Base-by-base conservation (phyloP, 1,140 invertebrate species). In the Microplitis demolitor region DNA sequence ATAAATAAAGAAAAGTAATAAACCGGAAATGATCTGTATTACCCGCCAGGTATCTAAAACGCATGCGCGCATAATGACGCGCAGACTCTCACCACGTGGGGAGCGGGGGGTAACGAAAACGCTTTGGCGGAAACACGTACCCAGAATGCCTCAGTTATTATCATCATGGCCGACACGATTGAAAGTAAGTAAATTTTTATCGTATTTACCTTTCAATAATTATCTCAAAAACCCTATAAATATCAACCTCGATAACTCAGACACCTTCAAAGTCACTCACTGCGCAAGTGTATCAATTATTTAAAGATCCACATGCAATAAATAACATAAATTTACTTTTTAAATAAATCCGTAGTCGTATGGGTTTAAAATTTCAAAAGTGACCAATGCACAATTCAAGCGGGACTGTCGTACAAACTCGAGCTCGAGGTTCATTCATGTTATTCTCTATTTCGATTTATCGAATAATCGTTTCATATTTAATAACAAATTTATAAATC, bases 91-190 rank as follows among this genome's bases (percentile, higher is more conserved):
- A 24, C 39, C 6, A 45, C 2, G 39, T 45, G n/a, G 31, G 13
- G 13, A 14, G 63, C 14, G 34, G 1, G 63, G 39, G 63, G 63
- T n/a, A 14, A 39, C 9, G 13, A 39, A 51, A 4, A 39, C 39
- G 63, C 24, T 50, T 45, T 34, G 63, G 63, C 37, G 63, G 63
- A 66, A 66, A 66, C 37, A 51, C 14, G 39, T 66, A 66, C 63
- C 63, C 63, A 66, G 3, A 66, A 66, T 66, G 63, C 63, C 34
- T 50, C 80, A 85, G 80, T 81, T 82, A 81, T 89, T 86, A 87
- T 89, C 90, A 93, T 92, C 87, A 93, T 93, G 92, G 92, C 91
- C 89, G 91, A 92, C 89, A 87, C 89, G 88, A 90, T 91, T 89
- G 90, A 92, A 92, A 92, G 91, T 92, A 88, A 91, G 90, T 92